Conservation (phyloP, 1,140 invertebrate genomes). For the Caenorhabditis brenneri region DNA sequence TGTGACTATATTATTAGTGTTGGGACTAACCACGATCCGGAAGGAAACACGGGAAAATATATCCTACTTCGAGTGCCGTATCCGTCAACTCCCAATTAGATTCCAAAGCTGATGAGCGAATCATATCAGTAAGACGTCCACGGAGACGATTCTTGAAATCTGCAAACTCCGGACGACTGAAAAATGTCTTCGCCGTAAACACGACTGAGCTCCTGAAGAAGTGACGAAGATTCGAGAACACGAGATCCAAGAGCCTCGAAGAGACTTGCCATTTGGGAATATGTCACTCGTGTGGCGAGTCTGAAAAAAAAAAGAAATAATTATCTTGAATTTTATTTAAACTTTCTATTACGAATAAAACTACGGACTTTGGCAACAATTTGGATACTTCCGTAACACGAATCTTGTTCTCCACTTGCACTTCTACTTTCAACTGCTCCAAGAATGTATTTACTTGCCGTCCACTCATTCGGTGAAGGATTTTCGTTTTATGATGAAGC, state of each 20-base stretch:
- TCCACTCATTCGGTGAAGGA: neutral
- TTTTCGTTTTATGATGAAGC: slow-evolving; percentile 13
- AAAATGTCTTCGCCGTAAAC: neutral
- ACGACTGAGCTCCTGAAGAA: neutral
- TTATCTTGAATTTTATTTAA: no score
- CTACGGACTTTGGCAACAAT: neutral
- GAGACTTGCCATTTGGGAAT: neutral
- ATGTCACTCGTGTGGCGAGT: neutral
- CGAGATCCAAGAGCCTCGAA: neutral
- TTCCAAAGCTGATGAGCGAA: neutral
- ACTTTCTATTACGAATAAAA: no score
- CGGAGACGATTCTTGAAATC: slow-evolving; percentile 25
- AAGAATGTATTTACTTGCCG: neutral
- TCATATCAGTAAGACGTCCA: neutral
- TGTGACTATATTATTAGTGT: no score
- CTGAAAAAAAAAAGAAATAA: neutral
- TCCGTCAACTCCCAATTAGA: slow-evolving; percentile 6
- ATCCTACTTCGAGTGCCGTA: neutral
- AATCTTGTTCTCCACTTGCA: neutral
- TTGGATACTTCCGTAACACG: neutral
- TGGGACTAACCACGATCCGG: neutral
- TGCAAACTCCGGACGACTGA: neutral
- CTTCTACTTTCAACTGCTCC: neutral
- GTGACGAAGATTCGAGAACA: neutral
- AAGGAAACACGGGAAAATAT: slow-evolving; percentile 15